Percentiles rank a stretch among this genome's conserved stretches.
phyloP scores from a whole-genome alignment of 2,797 vertebrate species.

The Masticophis lateralis region DNA sequence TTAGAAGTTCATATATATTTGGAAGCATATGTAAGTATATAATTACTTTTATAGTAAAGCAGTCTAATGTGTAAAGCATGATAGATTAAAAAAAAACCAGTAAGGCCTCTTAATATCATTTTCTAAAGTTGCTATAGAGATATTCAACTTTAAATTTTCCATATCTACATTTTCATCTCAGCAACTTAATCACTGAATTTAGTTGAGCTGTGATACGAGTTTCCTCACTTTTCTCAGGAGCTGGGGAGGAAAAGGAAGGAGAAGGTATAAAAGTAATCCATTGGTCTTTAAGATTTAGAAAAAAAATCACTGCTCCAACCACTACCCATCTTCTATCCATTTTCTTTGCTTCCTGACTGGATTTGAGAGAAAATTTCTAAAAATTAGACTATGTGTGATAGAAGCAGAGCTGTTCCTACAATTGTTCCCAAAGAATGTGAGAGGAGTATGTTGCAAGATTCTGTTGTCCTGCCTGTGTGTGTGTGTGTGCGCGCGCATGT shows the following conservation, averaged over 20 bases:
- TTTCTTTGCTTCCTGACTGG: neutral
- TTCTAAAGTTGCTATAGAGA: slow-evolving; percentile 40
- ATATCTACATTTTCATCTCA: slow-evolving; percentile 52
- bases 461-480: neutral
- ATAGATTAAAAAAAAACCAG: slow-evolving; percentile 20
- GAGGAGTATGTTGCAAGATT: neutral
- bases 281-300: neutral
- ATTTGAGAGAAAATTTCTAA: neutral
- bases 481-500: too few relatives aligned
- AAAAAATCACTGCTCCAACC: neutral
- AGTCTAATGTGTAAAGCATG: neutral
- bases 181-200: slow-evolving; percentile 47
- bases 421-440: neutral
- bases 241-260: neutral
- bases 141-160: slow-evolving; percentile 58
- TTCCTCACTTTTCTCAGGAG: neutral
- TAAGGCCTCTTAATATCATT: slow-evolving; percentile 46
- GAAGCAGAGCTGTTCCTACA: neutral
- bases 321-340: neutral
- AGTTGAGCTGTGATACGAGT: neutral
- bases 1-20: neutral
- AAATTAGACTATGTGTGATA: neutral
- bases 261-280: neutral
- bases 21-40: neutral
- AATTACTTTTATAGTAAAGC: neutral